A percentile compares a stretch with the other conserved stretches of the same genome.
Evolutionary conservation across 2,888 invertebrate genomes (phyloP).

Genomic region (Ctenicera cuprea): DNA sequence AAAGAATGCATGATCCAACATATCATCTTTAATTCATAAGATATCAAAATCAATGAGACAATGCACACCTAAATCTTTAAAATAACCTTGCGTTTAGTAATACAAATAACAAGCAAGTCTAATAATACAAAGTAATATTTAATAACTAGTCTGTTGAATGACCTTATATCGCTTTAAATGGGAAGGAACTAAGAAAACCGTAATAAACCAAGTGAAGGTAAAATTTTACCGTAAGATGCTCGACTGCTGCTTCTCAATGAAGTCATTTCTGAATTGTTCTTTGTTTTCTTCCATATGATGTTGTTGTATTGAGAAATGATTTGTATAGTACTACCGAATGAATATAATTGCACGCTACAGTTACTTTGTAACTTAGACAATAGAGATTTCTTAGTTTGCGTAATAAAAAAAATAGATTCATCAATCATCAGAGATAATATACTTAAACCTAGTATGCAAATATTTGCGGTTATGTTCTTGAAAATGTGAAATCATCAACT

Average conservation of each 20-base stretch:
- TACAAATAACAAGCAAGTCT: neutral
- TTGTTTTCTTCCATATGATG: neutral
- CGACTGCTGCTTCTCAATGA: conserved; percentile 8
- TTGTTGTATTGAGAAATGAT: neutral
- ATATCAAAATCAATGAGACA: neutral
- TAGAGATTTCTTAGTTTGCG: too few relatives aligned
- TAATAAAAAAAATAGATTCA: too few relatives aligned
- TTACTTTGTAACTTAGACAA: neutral
- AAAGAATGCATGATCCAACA: neutral
- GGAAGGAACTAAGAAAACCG: conserved; percentile 24
- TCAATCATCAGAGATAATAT: too few relatives aligned
- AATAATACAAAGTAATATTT: conserved; percentile 11
- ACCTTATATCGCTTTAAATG: conserved; percentile 24
- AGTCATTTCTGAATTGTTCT: conserved; percentile 10
- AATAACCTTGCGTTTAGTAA: conserved; percentile 8
- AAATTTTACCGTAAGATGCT: conserved; percentile 12
- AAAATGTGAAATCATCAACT: too few relatives aligned
- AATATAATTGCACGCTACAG: neutral
- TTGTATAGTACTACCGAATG: neutral
- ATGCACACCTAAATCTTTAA: neutral
- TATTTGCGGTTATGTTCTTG: too few relatives aligned
- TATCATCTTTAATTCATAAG: neutral
- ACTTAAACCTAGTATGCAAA: too few relatives aligned
- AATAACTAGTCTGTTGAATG: conserved; percentile 12
- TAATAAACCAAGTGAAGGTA: conserved; percentile 19